phyloP scores from a whole-genome alignment of 2,113 vertebrate genomes.

The Rhea americana region DNA sequence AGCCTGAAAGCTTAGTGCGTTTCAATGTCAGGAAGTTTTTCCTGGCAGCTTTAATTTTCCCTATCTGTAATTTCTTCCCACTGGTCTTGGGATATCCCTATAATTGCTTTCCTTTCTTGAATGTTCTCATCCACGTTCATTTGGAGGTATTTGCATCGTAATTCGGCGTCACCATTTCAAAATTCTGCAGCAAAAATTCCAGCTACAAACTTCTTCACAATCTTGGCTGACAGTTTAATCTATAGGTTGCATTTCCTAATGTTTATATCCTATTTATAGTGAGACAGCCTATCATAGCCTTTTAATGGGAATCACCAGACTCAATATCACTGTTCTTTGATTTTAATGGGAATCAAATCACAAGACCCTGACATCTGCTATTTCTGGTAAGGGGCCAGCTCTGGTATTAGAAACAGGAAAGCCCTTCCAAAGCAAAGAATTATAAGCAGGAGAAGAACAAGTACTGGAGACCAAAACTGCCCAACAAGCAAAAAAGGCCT shows the following conservation, averaged over 20 bases:
- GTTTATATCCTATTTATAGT: neutral
- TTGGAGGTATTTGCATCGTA: neutral
- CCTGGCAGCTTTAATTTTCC: conserved; percentile 14
- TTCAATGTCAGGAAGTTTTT: conserved; percentile 61
- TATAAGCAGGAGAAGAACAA: neutral
- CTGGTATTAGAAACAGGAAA: neutral
- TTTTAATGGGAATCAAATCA: conserved; percentile 18
- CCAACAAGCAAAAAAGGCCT: neutral
- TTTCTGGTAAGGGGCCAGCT: conserved; percentile 45
- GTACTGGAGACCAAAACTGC: neutral
- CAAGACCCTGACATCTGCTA: neutral
- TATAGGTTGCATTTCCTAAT: neutral
- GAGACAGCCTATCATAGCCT: neutral
- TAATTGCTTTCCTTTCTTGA: neutral
- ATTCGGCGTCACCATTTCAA: neutral
- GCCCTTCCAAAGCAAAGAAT: conserved; percentile 28
- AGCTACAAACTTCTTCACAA: neutral
- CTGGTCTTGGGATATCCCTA: neutral
- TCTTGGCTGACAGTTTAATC: neutral
- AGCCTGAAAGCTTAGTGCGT: neutral
- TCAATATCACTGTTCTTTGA: neutral
- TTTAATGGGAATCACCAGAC: neutral
- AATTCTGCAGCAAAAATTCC: neutral
- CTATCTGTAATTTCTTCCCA: neutral
- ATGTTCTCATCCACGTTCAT: neutral